phyloP scores from a whole-genome alignment of 1,140 invertebrate species.

The Drosophila nebulosa region DNA sequence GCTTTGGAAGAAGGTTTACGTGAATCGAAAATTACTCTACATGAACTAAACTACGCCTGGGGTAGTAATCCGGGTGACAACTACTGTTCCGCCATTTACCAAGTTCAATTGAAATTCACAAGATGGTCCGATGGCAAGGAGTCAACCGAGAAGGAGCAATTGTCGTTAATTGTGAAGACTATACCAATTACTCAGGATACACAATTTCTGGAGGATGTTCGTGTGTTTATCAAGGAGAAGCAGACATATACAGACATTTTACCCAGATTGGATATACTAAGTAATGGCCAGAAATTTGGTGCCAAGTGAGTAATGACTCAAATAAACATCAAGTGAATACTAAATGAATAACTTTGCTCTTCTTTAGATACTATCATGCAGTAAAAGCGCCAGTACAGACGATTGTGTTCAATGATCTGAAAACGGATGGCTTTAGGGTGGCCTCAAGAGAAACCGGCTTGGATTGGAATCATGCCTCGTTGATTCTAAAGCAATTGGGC shows the following conservation, averaged over 20 bases:
- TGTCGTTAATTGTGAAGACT: conserved; percentile 70
- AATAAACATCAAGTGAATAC: too few species aligned
- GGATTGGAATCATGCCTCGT: conserved; percentile 62
- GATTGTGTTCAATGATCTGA: conserved; percentile 73
- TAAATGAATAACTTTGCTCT: not conserved
- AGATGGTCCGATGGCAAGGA: conserved; percentile 35
- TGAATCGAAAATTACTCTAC: conserved; percentile 45
- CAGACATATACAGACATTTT: conserved; percentile 66
- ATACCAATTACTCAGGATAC: conserved; percentile 66
- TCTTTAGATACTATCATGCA: conserved; percentile 81
- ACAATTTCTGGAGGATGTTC: conserved; percentile 64
- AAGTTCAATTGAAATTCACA: conserved; percentile 47
- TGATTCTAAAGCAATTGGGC: conserved; percentile 63
- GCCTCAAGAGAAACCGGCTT: conserved; percentile 64
- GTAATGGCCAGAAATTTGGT: conserved; percentile 50
- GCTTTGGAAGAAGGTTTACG: conserved; percentile 66
- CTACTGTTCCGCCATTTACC: conserved; percentile 73
- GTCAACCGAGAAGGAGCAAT: conserved; percentile 20
- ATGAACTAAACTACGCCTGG: conserved; percentile 67
- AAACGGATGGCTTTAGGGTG: conserved; percentile 55
- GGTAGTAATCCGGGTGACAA: conserved; percentile 75
- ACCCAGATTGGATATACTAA: conserved; percentile 61
- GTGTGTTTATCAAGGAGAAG: conserved; percentile 73
- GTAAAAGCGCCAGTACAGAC: conserved; percentile 66
- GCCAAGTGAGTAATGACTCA: conserved; percentile 49